Evolutionary conservation across 2,888 invertebrate species (phyloP).

Genomic region (Clepsis dumicolana): DNA sequence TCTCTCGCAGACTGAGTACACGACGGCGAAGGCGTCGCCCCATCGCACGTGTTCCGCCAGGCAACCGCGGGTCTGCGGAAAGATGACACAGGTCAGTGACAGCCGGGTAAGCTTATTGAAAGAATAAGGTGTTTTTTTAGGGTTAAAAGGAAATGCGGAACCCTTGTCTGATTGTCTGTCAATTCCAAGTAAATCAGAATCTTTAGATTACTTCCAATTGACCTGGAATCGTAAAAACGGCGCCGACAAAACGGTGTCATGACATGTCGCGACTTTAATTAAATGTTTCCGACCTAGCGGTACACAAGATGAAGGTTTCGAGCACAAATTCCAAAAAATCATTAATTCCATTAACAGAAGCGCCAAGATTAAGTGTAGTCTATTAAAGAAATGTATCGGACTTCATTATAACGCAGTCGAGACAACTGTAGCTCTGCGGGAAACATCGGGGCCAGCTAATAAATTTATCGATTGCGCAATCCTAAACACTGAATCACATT

Average conservation of each 20-base stretch:
- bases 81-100: slow-evolving; percentile 34
- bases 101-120: neutral
- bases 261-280: slow-evolving; percentile 38
- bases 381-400: slow-evolving; percentile 42
- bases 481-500: slow-evolving; percentile 62
- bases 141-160: neutral
- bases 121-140: neutral
- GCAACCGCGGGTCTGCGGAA: slow-evolving; percentile 89
- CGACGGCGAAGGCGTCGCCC: slow-evolving; percentile 94
- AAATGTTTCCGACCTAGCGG: slow-evolving; percentile 30
- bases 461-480: slow-evolving; percentile 72
- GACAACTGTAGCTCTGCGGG: slow-evolving; percentile 61
- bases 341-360: slow-evolving; percentile 41
- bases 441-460: slow-evolving; percentile 67
- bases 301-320: slow-evolving; percentile 37
- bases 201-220: no score
- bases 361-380: slow-evolving; percentile 34
- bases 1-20: slow-evolving; percentile 89
- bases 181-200: no score
- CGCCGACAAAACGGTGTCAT: slow-evolving; percentile 41
- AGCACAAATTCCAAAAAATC: slow-evolving; percentile 37
- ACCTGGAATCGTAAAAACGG: slow-evolving; percentile 27
- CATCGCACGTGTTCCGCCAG: slow-evolving; percentile 92
- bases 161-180: no score
- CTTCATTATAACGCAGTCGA: slow-evolving; percentile 49